Evolutionary conservation across 1,140 invertebrate genomes (phyloP).

Genomic region (Zaprionus kolodkinae): DNA sequence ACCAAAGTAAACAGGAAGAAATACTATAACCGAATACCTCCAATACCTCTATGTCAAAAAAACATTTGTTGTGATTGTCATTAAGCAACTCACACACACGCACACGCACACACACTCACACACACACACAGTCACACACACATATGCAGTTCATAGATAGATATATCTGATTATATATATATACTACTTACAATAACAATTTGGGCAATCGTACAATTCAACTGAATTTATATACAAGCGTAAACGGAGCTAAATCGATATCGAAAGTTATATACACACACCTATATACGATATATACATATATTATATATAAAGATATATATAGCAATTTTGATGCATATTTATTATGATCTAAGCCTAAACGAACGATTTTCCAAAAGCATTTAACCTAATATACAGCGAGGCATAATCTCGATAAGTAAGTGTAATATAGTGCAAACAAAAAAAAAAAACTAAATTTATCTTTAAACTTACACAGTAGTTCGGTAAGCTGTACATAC

Average conservation of each 20-base stretch:
- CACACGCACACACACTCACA: slow-evolving; percentile 12
- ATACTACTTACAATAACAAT: slow-evolving; percentile 55
- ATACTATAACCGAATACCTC: slow-evolving; percentile 82
- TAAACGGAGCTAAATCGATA: slow-evolving; percentile 33
- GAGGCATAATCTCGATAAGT: slow-evolving; percentile 10
- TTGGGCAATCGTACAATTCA: slow-evolving; percentile 80
- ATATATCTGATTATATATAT: slow-evolving; percentile 42
- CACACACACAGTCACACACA: slow-evolving; percentile 7
- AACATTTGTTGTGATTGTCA: slow-evolving; percentile 70
- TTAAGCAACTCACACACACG: slow-evolving; percentile 43
- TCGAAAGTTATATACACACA: slow-evolving; percentile 37
- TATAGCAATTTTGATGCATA: slow-evolving; percentile 71
- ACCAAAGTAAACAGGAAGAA: slow-evolving; percentile 82
- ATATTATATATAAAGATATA: slow-evolving; percentile 1
- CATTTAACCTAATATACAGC: slow-evolving; percentile 27
- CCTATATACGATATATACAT: slow-evolving; percentile 22
- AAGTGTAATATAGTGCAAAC: slow-evolving; percentile 39
- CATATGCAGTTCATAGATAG: slow-evolving; percentile 23
- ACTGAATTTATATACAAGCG: slow-evolving; percentile 81
- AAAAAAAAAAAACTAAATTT: not conserved
- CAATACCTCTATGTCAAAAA: slow-evolving; percentile 74
- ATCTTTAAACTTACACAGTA: slow-evolving; percentile 15
- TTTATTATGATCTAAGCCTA: slow-evolving; percentile 53
- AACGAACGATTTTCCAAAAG: slow-evolving; percentile 46
- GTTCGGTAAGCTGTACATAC: slow-evolving; percentile 48